phyloP scores from a whole-genome alignment of 2,797 vertebrate species.

The Phataginus tetradactyla region DNA sequence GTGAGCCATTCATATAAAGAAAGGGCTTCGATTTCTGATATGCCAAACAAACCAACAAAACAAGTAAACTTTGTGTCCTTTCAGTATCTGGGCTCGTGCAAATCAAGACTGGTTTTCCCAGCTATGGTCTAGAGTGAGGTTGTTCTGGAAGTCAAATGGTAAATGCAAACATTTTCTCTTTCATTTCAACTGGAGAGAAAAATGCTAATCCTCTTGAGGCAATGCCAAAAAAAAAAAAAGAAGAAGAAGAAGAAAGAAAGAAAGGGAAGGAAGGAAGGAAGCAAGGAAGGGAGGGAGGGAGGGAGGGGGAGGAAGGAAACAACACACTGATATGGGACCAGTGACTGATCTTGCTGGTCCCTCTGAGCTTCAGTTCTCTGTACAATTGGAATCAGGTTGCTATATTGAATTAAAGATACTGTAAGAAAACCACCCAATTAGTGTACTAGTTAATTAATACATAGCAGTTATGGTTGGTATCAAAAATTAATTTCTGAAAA shows the following conservation, averaged over 20 bases:
- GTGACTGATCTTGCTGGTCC: background rate
- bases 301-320: too few relatives aligned
- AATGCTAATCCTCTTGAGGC: background rate
- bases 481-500: background rate
- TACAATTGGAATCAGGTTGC: background rate
- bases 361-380: background rate
- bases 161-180: conserved; percentile 32
- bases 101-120: background rate
- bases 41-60: background rate
- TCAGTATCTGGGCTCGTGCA: background rate
- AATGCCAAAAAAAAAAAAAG: background rate
- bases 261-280: too few relatives aligned
- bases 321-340: background rate
- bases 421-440: background rate
- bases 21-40: background rate
- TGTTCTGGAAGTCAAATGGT: background rate
- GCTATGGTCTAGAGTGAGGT: background rate
- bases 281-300: too few relatives aligned
- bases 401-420: background rate
- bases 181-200: background rate
- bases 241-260: too few relatives aligned
- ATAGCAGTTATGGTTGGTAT: background rate
- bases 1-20: background rate
- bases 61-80: background rate
- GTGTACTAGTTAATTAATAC: background rate